Base-by-base conservation (phyloP, 1,140 invertebrate genomes). In the Drosophila repleta region DNA sequence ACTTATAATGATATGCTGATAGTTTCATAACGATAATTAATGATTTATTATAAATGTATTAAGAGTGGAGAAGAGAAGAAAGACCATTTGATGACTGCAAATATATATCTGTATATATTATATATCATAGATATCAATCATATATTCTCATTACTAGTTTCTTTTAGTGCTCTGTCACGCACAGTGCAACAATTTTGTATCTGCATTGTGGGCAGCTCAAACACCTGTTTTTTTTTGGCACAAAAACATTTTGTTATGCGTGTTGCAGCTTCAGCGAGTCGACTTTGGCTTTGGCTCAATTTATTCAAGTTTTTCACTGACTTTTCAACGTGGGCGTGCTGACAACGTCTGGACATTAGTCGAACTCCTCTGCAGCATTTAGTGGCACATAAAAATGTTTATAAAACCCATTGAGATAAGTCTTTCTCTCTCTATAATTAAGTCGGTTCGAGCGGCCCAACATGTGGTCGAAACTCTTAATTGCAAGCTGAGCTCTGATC, bases 331-430 rank as follows among this genome's bases (percentile, higher is more conserved):
- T 83, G 72, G 80, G 80, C 80, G 39, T n/a, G 39, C 17, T 64
- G 64, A 74, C 73, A 70, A 52, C 45, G 45, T 58, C 73, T 64
- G 66, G 58, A 57, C 41, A 64, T 78, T 61, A 75, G 60, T 43
- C 8, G 26, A 76, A 88, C 84, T 88, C 84, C 84, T 88, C 84
- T 88, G 84, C 84, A 88, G 66, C 67, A 88, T 88, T 88, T 88
- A 88, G 68, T 83, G 88, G 83, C 64, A 88, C 76, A 88, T 88
- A 82, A 88, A 82, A 76, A 73, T 79, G 66, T 74, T 58, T 49
- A 41, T 63, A 41, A 57, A 76, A 61, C 62, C 51, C 13, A 21
- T 55, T 68, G 26, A 29, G 26, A 29, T 51, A 26, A 15, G 10
- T 35, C n/a, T 17, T n/a, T 13, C 72, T 62, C 72, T 62, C 72